Evolutionary conservation across 1,140 invertebrate genomes (phyloP).

Genomic region (Solenopsis invicta): DNA sequence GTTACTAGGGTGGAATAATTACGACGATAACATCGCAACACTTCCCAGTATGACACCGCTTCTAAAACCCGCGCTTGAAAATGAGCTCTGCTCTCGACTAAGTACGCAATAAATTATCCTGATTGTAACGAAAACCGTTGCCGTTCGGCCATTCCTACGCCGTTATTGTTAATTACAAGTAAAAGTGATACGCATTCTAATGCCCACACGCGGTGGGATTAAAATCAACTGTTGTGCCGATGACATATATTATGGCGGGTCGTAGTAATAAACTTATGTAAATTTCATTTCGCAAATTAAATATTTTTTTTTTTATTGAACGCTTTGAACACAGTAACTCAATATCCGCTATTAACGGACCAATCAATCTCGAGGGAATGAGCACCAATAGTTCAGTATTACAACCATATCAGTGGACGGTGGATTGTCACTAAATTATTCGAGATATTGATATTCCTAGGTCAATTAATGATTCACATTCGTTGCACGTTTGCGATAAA

Average conservation of each 20-base stretch:
- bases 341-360: constrained; percentile 20
- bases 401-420: constrained; percentile 31
- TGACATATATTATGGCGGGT: neutral
- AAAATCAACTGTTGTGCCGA: neutral
- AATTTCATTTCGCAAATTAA: constrained; percentile 34
- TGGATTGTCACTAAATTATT: constrained; percentile 38
- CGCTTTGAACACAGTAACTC: neutral
- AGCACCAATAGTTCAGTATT: constrained; percentile 15
- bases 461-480: constrained; percentile 35
- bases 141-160: neutral
- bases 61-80: constrained; percentile 24
- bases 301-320: neutral
- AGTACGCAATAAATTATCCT: constrained; percentile 25
- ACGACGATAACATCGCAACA: constrained; percentile 43
- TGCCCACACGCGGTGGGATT: neutral
- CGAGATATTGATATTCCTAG: constrained; percentile 43
- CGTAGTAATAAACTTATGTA: constrained; percentile 15
- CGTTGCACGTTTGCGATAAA: constrained; percentile 28
- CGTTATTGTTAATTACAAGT: constrained; percentile 37
- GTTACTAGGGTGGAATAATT: constrained; percentile 54
- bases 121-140: constrained; percentile 26
- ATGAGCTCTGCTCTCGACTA: neutral
- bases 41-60: constrained; percentile 6
- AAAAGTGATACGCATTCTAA: constrained; percentile 8
- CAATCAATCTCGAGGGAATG: constrained; percentile 29